These are phyloP conservation scores for Melanotus villosus DNA, from an alignment of 2,888 invertebrate species.

Conservation along the genomic window DNA sequence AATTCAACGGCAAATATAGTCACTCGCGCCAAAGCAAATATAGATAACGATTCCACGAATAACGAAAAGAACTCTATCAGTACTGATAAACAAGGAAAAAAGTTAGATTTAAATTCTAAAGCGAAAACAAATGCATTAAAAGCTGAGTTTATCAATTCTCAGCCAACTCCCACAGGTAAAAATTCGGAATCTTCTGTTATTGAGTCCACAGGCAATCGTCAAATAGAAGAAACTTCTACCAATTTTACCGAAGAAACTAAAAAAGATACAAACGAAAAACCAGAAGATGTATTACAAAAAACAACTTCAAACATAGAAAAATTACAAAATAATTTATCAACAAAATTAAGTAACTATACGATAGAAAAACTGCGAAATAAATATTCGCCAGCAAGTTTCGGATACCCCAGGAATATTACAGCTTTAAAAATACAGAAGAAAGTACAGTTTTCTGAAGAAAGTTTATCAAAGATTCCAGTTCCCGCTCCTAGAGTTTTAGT, in stretches of 20 bases:
- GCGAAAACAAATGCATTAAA: background rate
- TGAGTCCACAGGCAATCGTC: background rate
- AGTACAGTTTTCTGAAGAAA: constrained; percentile 33
- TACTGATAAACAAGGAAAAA: background rate
- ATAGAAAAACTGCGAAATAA: constrained; percentile 54
- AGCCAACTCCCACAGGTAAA: background rate
- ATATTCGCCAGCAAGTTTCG: constrained; percentile 60
- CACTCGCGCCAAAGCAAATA: constrained; percentile 28
- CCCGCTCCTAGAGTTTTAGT: constrained; percentile 30
- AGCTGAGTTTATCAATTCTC: background rate
- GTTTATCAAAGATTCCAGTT: constrained; percentile 30
- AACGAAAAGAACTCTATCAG: background rate
- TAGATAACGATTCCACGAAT: constrained; percentile 23
- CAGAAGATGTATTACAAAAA: constrained; percentile 26
- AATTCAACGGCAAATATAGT: constrained; percentile 24
- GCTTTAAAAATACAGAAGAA: constrained; percentile 39
- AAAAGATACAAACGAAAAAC: background rate
- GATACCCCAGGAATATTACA: constrained; percentile 54
- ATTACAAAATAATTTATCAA: constrained; percentile 43
- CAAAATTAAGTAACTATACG: constrained; percentile 53
- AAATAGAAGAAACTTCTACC: background rate
- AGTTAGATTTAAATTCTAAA: background rate
- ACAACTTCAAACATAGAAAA: constrained; percentile 40
- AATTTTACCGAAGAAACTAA: background rate
- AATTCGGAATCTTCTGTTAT: background rate